These are phyloP conservation scores for Bungarus multicinctus DNA, from an alignment of 2,113 vertebrate genomes.

Conservation along the genomic window DNA sequence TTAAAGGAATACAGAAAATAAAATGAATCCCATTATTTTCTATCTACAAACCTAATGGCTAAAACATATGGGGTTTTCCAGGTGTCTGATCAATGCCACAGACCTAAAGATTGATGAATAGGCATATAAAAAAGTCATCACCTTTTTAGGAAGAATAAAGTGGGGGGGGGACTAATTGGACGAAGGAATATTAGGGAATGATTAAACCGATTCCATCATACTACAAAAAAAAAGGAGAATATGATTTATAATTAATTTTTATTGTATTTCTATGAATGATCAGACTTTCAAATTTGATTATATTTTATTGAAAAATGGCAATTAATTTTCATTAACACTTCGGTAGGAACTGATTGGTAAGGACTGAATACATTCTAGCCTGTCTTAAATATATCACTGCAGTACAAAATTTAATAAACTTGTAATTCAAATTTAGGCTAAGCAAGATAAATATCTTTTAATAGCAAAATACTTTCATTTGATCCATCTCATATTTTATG, in stretches of 20 bases:
- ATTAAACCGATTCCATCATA: conserved; percentile 62
- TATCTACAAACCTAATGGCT: conserved; percentile 43
- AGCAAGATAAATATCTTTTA: conserved; percentile 66
- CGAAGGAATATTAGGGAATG: conserved; percentile 51
- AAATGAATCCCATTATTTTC: conserved; percentile 1
- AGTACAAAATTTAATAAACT: conserved; percentile 65
- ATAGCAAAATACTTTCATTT: conserved; percentile 61
- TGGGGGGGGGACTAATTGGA: conserved; percentile 69
- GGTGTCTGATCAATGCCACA: conserved; percentile 42
- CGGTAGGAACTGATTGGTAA: conserved; percentile 61
- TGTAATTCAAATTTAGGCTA: conserved; percentile 61
- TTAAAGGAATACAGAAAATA: not conserved
- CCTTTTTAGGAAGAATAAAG: conserved; percentile 58
- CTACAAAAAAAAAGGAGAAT: conserved; percentile 62
- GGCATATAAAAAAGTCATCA: conserved; percentile 62
- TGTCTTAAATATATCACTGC: conserved; percentile 65
- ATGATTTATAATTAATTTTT: conserved; percentile 72
- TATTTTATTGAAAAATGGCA: conserved; percentile 50
- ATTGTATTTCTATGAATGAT: conserved; percentile 62
- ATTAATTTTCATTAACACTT: conserved; percentile 76
- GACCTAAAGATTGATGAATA: conserved; percentile 48
- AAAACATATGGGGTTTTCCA: conserved; percentile 44
- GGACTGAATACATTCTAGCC: conserved; percentile 61
- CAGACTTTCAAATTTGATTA: conserved; percentile 69
- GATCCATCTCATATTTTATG: conserved; percentile 60